These are phyloP conservation scores for Ctenicera cuprea DNA, from an alignment of 2,888 invertebrate species.

Conservation along the genomic window DNA sequence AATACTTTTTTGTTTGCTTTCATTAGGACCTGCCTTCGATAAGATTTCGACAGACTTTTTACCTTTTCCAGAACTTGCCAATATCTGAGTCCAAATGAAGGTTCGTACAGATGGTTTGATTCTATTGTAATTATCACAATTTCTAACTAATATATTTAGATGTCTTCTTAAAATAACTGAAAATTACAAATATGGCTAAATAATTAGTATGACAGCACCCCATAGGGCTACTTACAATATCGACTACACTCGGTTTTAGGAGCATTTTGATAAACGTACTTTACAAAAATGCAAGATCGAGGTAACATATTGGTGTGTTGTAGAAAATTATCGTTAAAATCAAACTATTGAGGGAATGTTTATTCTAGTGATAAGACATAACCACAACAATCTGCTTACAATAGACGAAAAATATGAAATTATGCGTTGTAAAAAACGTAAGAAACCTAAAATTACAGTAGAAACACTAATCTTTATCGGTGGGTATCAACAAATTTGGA, in stretches of 20 bases:
- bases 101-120: slow-evolving; percentile 30
- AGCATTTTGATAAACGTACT: slow-evolving; percentile 24
- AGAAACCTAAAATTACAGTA: not conserved
- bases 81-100: slow-evolving; percentile 14
- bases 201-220: not conserved
- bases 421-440: not conserved
- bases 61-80: slow-evolving; percentile 5
- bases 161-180: slow-evolving; percentile 35
- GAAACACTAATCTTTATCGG: too few species aligned
- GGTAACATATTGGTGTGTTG: slow-evolving; percentile 25
- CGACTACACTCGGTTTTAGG: slow-evolving; percentile 17
- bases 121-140: slow-evolving; percentile 6
- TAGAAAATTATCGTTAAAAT: not conserved
- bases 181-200: not conserved
- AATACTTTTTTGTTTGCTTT: not conserved
- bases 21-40: not conserved
- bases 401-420: not conserved
- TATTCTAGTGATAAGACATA: not conserved
- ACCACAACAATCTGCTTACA: not conserved
- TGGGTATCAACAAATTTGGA: too few species aligned
- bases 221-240: slow-evolving; percentile 29
- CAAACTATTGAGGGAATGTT: not conserved
- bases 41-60: not conserved
- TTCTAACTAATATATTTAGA: slow-evolving; percentile 14
- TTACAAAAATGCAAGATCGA: slow-evolving; percentile 20